Evolutionary conservation across 2,888 invertebrate genomes (phyloP).

Genomic region (Caenorhabditis parvicauda): DNA sequence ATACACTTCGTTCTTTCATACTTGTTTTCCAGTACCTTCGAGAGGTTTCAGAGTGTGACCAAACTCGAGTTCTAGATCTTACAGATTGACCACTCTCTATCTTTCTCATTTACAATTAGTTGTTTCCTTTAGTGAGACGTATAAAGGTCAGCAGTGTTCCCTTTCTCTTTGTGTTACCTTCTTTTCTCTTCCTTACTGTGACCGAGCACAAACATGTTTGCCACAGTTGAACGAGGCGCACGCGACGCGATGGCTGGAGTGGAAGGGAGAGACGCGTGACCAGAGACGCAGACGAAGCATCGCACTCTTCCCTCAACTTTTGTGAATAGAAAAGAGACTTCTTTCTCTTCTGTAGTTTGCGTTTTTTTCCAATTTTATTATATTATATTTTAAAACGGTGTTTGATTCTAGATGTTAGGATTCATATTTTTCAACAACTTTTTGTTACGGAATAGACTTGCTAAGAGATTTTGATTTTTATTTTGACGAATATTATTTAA

Average conservation of each 20-base stretch:
- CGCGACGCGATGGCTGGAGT: conserved; percentile 4
- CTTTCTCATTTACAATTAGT: conserved; percentile 2
- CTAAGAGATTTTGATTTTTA: conserved; percentile 12
- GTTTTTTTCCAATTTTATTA: conserved; percentile 11
- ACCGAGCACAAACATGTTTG: conserved; percentile 11
- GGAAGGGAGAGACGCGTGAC: too few species aligned
- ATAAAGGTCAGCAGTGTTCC: conserved; percentile 1
- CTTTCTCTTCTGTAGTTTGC: conserved; percentile 10
- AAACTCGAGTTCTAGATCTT: conserved; percentile 12
- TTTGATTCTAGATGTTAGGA: conserved; percentile 7
- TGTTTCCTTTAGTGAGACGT: conserved; percentile 4
- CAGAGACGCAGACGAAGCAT: conserved; percentile 3
- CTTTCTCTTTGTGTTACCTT: conserved; percentile 10
- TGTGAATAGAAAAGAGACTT: conserved; percentile 11
- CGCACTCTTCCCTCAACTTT: conserved; percentile 5
- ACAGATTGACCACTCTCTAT: conserved; percentile 8
- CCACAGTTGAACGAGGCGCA: conserved; percentile 10
- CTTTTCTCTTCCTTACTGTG: conserved; percentile 13
- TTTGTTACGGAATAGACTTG: conserved; percentile 11
- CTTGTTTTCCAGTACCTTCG: conserved; percentile 7
- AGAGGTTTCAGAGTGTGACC: conserved; percentile 6
- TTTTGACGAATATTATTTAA: conserved; percentile 11
- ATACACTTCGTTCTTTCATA: too few species aligned
- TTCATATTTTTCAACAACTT: conserved; percentile 12
- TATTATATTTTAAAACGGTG: conserved; percentile 8